phyloP scores from a whole-genome alignment of 2,113 vertebrate genomes.

The western clawed frog (Xenopus tropicalis) region DNA sequence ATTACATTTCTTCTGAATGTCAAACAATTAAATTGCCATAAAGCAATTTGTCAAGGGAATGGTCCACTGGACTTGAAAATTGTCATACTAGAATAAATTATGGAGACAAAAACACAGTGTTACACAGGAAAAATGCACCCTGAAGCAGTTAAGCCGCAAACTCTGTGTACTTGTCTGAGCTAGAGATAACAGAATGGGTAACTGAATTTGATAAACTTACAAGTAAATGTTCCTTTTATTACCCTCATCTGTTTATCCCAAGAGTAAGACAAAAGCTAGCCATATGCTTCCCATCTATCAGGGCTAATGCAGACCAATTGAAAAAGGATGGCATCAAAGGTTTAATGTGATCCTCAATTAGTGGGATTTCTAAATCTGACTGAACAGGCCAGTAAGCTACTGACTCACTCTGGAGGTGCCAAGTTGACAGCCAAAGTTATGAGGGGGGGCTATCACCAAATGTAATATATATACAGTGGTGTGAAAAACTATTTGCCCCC shows the following conservation, averaged over 20 bases:
- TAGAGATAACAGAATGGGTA: conserved; percentile 3
- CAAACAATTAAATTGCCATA: conserved; percentile 21
- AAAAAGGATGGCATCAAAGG: no score
- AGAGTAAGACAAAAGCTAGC: no score
- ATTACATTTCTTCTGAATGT: neutral
- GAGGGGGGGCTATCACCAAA: no score
- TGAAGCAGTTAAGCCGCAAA: conserved; percentile 1
- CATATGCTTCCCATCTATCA: no score
- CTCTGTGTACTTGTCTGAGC: conserved; percentile 4
- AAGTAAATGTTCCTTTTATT: neutral
- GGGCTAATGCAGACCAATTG: no score
- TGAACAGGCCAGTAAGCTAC: no score
- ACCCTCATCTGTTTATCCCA: neutral
- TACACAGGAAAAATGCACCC: neutral
- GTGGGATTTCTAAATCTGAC: no score
- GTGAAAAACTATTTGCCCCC: no score
- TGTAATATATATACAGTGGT: no score
- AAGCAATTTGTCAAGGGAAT: conserved; percentile 29
- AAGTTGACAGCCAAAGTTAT: no score
- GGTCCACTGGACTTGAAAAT: conserved; percentile 16
- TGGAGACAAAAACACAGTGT: conserved; percentile 1
- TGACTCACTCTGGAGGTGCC: no score
- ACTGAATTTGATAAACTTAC: neutral
- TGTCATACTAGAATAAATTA: conserved; percentile 13
- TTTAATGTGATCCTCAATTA: no score